Conservation (phyloP, 1,140 invertebrate genomes). For the Chrysomallon squamiferum region DNA sequence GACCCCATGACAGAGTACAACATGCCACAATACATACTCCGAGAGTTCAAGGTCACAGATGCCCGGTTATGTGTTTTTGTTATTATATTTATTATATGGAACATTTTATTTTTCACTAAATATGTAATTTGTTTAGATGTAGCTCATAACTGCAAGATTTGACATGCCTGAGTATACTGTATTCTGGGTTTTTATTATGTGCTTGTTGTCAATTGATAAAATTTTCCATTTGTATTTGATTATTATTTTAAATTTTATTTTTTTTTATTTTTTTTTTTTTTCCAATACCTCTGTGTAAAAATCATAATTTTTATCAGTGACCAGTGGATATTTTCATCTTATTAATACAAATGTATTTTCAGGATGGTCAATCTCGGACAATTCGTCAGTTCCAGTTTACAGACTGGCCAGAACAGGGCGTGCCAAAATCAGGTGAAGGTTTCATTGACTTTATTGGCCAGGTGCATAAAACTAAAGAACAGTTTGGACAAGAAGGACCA, state of each 20-base stretch:
- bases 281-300: too few species aligned
- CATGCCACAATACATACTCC: slow-evolving; percentile 97
- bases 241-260: too few species aligned
- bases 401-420: slow-evolving; percentile 98
- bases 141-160: too few species aligned
- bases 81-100: neutral
- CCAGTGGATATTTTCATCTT: too few species aligned
- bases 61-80: slow-evolving; percentile 61
- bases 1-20: slow-evolving; percentile 99
- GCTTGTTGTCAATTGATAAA: neutral
- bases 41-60: slow-evolving; percentile 94
- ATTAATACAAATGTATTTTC: too few species aligned
- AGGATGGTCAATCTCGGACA: slow-evolving; percentile 94
- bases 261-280: too few species aligned
- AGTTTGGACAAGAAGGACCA: slow-evolving; percentile 98
- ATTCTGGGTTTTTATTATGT: too few species aligned
- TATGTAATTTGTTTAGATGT: too few species aligned
- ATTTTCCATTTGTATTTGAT: too few species aligned
- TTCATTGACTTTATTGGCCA: slow-evolving; percentile 94
- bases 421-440: slow-evolving; percentile 96
- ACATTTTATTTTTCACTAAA: too few species aligned
- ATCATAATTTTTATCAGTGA: too few species aligned
- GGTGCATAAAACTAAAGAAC: slow-evolving; percentile 99
- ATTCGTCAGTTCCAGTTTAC: slow-evolving; percentile 99
- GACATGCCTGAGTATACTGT: too few species aligned